Percentiles rank a stretch among this genome's conserved stretches.
Conservation (phyloP, 2,797 vertebrate genomes). For the Phyllotis vaccarum region DNA sequence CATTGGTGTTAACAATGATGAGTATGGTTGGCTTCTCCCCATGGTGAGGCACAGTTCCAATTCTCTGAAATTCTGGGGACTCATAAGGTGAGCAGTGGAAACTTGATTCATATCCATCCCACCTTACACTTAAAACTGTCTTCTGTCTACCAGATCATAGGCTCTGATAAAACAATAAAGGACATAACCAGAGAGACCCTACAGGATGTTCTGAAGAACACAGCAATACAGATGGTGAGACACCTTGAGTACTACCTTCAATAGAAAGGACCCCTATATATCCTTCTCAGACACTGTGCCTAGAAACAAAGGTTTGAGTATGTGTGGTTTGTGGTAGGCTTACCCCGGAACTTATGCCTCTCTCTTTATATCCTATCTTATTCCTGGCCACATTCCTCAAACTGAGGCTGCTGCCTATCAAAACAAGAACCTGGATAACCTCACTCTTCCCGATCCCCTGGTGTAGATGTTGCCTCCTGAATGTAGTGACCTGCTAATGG, state of each 20-base stretch:
- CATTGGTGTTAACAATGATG: constrained; percentile 85
- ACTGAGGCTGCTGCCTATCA: not conserved
- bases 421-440: not conserved
- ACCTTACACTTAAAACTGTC: not conserved
- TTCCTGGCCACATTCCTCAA: not conserved
- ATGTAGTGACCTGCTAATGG: constrained; percentile 65
- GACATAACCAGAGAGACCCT: constrained; percentile 66
- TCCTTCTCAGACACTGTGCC: no score
- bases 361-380: not conserved
- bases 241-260: not conserved
- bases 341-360: not conserved
- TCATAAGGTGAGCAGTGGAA: not conserved
- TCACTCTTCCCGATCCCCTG: constrained; percentile 52
- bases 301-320: not conserved
- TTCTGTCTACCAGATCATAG: constrained; percentile 30
- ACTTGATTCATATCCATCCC: not conserved
- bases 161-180: not conserved
- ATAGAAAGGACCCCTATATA: not conserved
- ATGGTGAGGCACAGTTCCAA: constrained; percentile 74
- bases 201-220: constrained; percentile 17
- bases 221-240: not conserved
- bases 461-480: constrained; percentile 54
- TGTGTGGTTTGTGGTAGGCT: not conserved
- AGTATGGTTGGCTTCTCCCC: constrained; percentile 85
- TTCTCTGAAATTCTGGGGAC: not conserved